Conservation (phyloP, 2,888 invertebrate species). For the Rapana venosa region DNA sequence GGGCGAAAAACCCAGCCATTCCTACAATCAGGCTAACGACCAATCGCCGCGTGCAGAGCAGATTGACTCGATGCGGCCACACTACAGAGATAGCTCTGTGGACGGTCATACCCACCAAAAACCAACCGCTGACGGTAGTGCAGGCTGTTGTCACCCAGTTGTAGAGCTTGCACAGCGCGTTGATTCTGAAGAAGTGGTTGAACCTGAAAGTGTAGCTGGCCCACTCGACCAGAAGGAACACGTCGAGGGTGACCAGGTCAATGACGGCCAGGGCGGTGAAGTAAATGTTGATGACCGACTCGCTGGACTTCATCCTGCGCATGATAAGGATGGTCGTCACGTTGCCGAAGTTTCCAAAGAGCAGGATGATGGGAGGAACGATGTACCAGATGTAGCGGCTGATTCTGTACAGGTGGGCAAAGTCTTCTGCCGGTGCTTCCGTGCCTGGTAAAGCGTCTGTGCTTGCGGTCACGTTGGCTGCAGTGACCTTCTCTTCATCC, state of each 20-base stretch:
- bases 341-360: background rate
- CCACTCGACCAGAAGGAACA: background rate
- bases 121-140: background rate
- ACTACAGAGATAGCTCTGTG: constrained; percentile 19
- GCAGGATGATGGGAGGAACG: background rate
- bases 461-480: too few species aligned
- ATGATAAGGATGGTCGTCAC: constrained; percentile 7
- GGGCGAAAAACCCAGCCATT: background rate
- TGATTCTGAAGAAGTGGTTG: too few species aligned
- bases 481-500: too few species aligned
- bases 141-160: background rate
- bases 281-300: background rate
- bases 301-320: background rate
- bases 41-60: background rate
- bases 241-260: background rate
- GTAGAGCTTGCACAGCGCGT: background rate
- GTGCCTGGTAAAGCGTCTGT: too few species aligned
- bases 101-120: background rate
- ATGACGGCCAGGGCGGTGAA: background rate
- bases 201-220: background rate
- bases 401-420: background rate
- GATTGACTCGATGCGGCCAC: constrained; percentile 19
- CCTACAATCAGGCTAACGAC: background rate
- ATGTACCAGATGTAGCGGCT: background rate
- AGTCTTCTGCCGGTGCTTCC: background rate